Evolutionary conservation across 2,113 vertebrate genomes (phyloP).

Genomic region (Verasper variegatus): DNA sequence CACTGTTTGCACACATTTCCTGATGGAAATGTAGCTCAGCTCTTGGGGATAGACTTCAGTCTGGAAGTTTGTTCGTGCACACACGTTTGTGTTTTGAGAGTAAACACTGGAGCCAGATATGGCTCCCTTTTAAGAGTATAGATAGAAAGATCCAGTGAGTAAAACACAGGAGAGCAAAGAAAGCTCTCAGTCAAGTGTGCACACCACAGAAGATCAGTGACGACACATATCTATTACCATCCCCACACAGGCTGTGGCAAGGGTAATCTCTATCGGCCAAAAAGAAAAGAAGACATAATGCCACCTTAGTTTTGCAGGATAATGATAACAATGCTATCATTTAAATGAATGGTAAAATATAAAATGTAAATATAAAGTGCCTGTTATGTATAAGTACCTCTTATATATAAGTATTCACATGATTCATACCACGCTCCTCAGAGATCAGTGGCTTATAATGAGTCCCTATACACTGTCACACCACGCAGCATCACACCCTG

Average conservation of each 20-base stretch:
- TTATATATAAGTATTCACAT: background rate
- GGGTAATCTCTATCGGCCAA: background rate
- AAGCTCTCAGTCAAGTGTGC: background rate
- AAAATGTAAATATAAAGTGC: background rate
- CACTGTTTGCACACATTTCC: too few species aligned
- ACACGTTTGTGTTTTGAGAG: background rate
- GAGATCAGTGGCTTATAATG: background rate
- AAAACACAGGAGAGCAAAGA: background rate
- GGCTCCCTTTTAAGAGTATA: background rate
- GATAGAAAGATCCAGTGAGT: background rate
- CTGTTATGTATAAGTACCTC: too few species aligned
- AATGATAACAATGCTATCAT: background rate
- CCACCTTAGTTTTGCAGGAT: background rate
- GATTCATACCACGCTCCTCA: background rate
- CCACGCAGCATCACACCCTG: conserved; percentile 4
- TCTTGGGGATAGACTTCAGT: background rate
- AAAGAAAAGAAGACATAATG: conserved; percentile 15
- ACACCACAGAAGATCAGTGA: conserved; percentile 1
- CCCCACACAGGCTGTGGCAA: too few species aligned
- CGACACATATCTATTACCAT: background rate
- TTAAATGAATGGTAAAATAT: background rate
- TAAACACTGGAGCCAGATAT: background rate
- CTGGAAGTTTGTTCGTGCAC: background rate
- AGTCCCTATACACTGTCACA: background rate
- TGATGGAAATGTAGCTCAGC: background rate